Conservation (phyloP, 2,113 vertebrate genomes). For the Pteronura brasiliensis region DNA sequence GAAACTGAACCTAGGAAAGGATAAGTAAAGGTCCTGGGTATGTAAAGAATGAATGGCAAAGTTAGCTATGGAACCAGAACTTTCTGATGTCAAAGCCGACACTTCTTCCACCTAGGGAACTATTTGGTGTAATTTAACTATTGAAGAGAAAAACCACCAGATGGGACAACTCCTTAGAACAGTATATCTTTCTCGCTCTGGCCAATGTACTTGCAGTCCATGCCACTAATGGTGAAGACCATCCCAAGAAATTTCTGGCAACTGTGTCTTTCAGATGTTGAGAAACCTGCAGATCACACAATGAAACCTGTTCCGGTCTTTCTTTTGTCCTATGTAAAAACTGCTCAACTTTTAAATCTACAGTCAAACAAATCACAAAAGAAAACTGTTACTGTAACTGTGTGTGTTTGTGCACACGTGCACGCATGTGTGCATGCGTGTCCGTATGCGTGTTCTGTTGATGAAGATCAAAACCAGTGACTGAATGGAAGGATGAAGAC, state of each 20-base stretch:
- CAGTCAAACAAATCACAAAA: neutral
- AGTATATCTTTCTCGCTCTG: neutral
- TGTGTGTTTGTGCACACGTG: neutral
- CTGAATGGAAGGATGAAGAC: neutral
- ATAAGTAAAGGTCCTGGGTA: neutral
- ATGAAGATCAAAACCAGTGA: neutral
- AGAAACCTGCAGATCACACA: neutral
- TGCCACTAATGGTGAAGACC: accelerated
- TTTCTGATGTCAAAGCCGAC: neutral
- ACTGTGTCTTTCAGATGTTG: neutral
- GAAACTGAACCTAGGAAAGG: slow-evolving; percentile 20
- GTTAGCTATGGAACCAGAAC: neutral
- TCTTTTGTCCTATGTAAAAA: neutral
- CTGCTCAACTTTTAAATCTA: neutral
- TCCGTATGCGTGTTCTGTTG: neutral
- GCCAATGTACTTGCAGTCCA: neutral
- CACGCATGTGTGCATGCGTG: neutral
- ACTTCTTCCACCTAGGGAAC: neutral
- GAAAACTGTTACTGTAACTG: neutral
- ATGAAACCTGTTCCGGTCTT: neutral
- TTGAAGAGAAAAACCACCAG: neutral
- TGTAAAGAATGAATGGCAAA: neutral
- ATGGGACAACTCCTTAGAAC: neutral
- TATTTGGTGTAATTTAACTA: neutral
- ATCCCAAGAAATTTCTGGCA: neutral